These are phyloP conservation scores for Drepanosiphum platanoidis DNA, from an alignment of 2,888 invertebrate genomes.

Conservation along the genomic window DNA sequence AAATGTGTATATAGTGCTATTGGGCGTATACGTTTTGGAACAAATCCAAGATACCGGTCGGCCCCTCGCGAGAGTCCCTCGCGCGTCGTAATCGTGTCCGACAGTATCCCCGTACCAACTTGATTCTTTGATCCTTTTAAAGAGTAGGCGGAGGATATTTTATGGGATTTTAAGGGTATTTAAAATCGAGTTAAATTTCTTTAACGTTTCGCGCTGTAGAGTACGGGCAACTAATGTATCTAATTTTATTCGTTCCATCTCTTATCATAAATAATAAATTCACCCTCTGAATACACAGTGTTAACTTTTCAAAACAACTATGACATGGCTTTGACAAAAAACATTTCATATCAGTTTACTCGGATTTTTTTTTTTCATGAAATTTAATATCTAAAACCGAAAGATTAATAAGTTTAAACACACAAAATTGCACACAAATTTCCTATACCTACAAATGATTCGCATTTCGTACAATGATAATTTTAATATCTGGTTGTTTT, in stretches of 20 bases:
- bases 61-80: neutral
- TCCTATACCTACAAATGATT: too few species aligned
- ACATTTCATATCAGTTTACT: too few species aligned
- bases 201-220: neutral
- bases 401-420: too few species aligned
- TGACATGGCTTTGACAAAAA: too few species aligned
- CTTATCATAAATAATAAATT: neutral
- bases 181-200: constrained; percentile 18
- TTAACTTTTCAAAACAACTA: too few species aligned
- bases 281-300: too few species aligned
- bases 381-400: too few species aligned
- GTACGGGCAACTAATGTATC: neutral
- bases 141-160: neutral
- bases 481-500: too few species aligned
- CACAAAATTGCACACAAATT: too few species aligned
- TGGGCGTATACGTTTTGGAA: constrained; percentile 37
- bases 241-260: neutral
- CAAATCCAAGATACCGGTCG: constrained; percentile 30
- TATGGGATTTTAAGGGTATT: constrained; percentile 7
- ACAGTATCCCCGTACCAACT: constrained; percentile 26
- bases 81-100: constrained; percentile 19
- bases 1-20: constrained; percentile 4
- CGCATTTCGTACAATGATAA: too few species aligned
- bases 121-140: constrained; percentile 20
- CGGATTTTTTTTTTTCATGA: too few species aligned